Base-by-base conservation (phyloP, 1,140 invertebrate genomes). In the Archivesica marissinica region DNA sequence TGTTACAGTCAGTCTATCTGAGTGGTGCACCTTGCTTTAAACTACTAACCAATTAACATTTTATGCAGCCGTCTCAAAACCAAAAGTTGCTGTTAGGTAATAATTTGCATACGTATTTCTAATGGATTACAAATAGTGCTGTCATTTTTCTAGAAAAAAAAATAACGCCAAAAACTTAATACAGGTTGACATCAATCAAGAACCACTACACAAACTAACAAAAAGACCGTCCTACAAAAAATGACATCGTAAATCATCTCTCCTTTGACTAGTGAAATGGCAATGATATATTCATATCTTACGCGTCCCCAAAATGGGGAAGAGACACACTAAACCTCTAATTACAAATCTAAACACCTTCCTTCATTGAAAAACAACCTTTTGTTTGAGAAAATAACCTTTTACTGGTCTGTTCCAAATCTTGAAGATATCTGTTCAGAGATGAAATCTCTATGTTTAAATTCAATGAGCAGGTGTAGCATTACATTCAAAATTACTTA, bases 321-420 rank as follows among this genome's bases (percentile, higher is more conserved):
- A 28, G 25, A 20, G 54, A 59, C 25, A 59, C 54, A 30, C 54
- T 30, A 59, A 59, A 59, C 54, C 54, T 59, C 23, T 59, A 59
- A 59, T 59, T 59, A 59, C 54, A 6, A 20, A 7, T 59, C 54
- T 59, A 59, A 59, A 59, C 25, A 59, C 54, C 54, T 59, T 28
- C n/a, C 17, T 25, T 13, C 25, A 30, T 7, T 30, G 54, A 59
- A 59, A 25, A 59, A 25, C 33, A 30, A 59, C 25, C 54, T 59
- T 59, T 59, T 59, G 54, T 59, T 59, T 59, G 54, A 59, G 33
- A 28, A 59, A 59, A 52, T n/a, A 52, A 25, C 54, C n/a, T n/a
- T 30, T 30, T 59, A 59, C 54, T 59, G 54, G n/a, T 59, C 54
- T 28, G n/a, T 59, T 59, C 9, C 7, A 59, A 59, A n/a, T 59